A percentile compares a stretch with the other conserved stretches of the same genome.
Conservation (phyloP, 1,140 invertebrate genomes). For the Cheumatopsyche charites region DNA sequence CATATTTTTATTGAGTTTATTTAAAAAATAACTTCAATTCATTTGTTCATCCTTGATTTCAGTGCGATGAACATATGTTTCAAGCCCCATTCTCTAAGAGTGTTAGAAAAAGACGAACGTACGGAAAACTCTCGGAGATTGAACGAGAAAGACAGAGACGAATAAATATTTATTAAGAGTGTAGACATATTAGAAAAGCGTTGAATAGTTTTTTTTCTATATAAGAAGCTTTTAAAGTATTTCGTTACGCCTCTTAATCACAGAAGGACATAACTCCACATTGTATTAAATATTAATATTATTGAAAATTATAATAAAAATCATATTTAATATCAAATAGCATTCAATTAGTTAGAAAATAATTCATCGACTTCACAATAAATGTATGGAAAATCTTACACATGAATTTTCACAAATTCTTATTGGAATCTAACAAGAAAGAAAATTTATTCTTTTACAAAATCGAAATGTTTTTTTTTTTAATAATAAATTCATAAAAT, state of each 20-base stretch:
- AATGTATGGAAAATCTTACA: background rate
- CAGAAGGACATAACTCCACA: background rate
- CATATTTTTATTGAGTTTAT: too few relatives aligned
- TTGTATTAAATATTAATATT: background rate
- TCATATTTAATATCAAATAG: background rate
- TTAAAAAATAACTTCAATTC: background rate
- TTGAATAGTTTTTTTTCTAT: conserved; percentile 29
- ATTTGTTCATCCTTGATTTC: conserved; percentile 12
- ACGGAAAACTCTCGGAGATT: background rate
- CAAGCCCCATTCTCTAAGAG: conserved; percentile 28
- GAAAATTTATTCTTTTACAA: too few relatives aligned
- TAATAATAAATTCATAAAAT: too few relatives aligned
- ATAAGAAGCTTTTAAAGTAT: conserved; percentile 38
- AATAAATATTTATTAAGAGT: conserved; percentile 29
- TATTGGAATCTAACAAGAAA: background rate
- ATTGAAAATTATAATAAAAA: background rate
- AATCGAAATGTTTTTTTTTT: too few relatives aligned
- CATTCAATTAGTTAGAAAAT: background rate
- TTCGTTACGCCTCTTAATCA: conserved; percentile 16
- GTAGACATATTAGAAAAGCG: conserved; percentile 26
- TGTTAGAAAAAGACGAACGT: conserved; percentile 28
- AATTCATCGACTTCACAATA: background rate
- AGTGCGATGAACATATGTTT: conserved; percentile 24
- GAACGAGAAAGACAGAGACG: conserved; percentile 27
- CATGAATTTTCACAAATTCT: background rate